Conservation (phyloP, 2,113 vertebrate species). For the Passer montanus region DNA sequence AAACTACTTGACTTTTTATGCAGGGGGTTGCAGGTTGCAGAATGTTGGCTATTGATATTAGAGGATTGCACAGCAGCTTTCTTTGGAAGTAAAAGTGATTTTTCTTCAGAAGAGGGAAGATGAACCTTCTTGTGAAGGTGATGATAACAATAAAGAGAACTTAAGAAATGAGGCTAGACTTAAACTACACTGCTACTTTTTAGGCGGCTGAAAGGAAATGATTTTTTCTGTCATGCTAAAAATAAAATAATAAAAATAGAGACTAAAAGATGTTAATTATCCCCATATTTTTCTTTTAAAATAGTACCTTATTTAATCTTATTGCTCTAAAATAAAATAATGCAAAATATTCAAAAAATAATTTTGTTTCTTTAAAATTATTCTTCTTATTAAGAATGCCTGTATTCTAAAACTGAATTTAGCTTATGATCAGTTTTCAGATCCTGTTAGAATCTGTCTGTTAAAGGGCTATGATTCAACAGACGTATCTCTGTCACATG, state of each 20-base stretch:
- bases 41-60: not conserved
- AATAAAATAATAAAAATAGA: not conserved
- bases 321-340: not conserved
- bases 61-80: not conserved
- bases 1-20: not conserved
- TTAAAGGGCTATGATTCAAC: not conserved
- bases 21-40: not conserved
- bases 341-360: not conserved
- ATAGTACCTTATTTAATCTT: not conserved
- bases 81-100: not conserved
- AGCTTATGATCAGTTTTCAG: not conserved
- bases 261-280: not conserved
- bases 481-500: not conserved
- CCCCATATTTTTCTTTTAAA: not conserved
- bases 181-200: not conserved
- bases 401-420: not conserved
- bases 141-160: not conserved
- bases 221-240: not conserved
- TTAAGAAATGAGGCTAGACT: not conserved
- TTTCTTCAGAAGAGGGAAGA: not conserved
- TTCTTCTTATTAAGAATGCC: not conserved
- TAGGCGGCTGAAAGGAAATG: not conserved
- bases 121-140: not conserved
- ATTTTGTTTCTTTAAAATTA: not conserved
- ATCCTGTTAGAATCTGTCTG: not conserved